Evolutionary conservation across 1,140 invertebrate species (phyloP).

Genomic region (Ceratitis capitata): DNA sequence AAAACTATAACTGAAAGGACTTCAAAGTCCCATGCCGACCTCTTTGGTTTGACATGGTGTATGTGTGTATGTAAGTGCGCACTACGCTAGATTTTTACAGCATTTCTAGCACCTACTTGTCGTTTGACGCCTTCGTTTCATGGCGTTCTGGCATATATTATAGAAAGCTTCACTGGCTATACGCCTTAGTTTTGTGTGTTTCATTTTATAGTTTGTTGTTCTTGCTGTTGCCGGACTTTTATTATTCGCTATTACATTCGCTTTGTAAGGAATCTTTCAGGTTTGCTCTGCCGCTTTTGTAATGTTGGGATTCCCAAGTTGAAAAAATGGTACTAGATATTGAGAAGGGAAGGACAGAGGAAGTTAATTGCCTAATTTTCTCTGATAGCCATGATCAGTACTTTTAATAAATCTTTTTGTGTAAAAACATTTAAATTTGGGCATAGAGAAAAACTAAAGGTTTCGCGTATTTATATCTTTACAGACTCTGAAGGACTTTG

Average conservation of each 20-base stretch:
- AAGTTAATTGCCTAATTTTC: no score
- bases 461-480: no score
- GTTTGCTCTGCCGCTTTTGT: not conserved
- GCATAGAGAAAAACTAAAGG: no score
- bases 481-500: no score
- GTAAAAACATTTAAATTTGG: no score
- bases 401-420: no score
- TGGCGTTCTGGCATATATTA: not conserved
- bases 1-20: not conserved
- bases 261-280: not conserved
- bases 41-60: no score
- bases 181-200: not conserved
- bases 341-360: no score
- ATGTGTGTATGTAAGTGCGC: no score
- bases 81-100: not conserved
- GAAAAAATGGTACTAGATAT: no score
- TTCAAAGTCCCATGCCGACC: not conserved
- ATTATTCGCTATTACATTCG: not conserved
- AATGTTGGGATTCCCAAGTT: no score
- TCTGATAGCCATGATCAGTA: no score
- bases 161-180: not conserved
- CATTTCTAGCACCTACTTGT: constrained; percentile 32
- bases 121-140: not conserved
- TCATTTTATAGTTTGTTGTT: not conserved
- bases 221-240: not conserved